Conservation (phyloP, 2,888 invertebrate genomes). For the Epirrhoe alternata region DNA sequence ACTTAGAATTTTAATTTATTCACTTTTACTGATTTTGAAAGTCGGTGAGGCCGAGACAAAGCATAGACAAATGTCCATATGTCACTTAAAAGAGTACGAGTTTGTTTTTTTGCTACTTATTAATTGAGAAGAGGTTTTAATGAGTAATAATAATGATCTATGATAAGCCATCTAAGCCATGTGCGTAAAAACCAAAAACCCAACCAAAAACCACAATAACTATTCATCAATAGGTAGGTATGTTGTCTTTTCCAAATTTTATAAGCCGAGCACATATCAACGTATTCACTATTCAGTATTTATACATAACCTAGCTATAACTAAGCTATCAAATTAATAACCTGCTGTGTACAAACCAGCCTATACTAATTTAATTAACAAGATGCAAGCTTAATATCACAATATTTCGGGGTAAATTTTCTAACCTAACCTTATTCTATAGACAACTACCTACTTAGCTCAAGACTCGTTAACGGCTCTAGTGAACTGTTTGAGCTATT, state of each 20-base stretch:
- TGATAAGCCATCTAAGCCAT: too few relatives aligned
- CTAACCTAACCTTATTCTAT: slow-evolving; percentile 29
- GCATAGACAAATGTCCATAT: not conserved
- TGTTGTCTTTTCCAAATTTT: too few relatives aligned
- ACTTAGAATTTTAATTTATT: slow-evolving; percentile 51
- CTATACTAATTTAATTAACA: slow-evolving; percentile 12
- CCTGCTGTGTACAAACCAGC: not conserved
- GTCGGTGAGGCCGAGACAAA: slow-evolving; percentile 1
- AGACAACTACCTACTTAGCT: slow-evolving; percentile 28
- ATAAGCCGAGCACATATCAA: too few relatives aligned
- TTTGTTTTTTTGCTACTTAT: too few relatives aligned
- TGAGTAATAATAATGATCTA: too few relatives aligned
- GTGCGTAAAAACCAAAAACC: too few relatives aligned
- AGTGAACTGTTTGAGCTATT: slow-evolving; percentile 46
- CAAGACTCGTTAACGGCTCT: slow-evolving; percentile 45
- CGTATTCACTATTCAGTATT: too few relatives aligned
- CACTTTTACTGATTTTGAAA: slow-evolving; percentile 11
- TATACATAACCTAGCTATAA: too few relatives aligned
- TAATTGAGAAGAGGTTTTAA: too few relatives aligned
- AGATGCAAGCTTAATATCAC: slow-evolving; percentile 3
- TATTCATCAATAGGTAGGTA: too few relatives aligned
- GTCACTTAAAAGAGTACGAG: too few relatives aligned
- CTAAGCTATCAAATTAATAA: not conserved
- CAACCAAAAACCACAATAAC: too few relatives aligned
- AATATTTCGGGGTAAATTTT: slow-evolving; percentile 29